Base-by-base conservation (phyloP, 2,888 invertebrate species). In the Aromia moschata region DNA sequence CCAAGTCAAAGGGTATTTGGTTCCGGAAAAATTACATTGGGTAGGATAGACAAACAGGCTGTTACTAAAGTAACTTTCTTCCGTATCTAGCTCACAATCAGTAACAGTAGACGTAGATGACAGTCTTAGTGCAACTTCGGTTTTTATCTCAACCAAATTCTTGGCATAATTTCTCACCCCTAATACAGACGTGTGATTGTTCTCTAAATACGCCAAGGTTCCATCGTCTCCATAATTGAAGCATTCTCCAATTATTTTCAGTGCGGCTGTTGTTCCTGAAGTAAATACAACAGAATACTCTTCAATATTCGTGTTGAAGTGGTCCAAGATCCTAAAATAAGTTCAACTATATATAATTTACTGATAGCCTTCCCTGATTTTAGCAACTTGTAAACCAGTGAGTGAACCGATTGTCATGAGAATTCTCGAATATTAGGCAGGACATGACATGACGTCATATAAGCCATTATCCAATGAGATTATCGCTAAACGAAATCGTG, bases 121-220 rank as follows among this genome's bases (percentile, higher is more conserved):
- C 43, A 63, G 76, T 18, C 80, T 71, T 57, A 87, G 77, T 41
- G 89, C 84, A 59, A 88, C 83, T 16, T 85, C 79, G 68, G 85
- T 85, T 30, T 83, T 81, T 36, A 93, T 79, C 60, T 87, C 85
- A 59, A 83, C 80, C 12, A 87, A 77, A 51, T 85, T 79, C 60
- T 79, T 72, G 1, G 91, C 89, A 52, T 91, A 75, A 78, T 91
- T 92, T 75, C 98, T 84, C 87, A 98, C 90, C 9, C 98, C 98
- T 59, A 98, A 83, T 0, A 96, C 95, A 1, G 98, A 98, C 0
- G 98, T 98, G 77, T 98, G 98, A 77, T 94, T 97, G 78, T 98
- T 96, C 76, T 90, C 86, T 51, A 93, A 83, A 77, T 96, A 94
- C 5, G 88, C 86, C 76, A 95, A 93, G 47, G 85, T 82, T 46